phyloP scores from a whole-genome alignment of 1,140 invertebrate species.

The Pseudomyrmex cubaensis region DNA sequence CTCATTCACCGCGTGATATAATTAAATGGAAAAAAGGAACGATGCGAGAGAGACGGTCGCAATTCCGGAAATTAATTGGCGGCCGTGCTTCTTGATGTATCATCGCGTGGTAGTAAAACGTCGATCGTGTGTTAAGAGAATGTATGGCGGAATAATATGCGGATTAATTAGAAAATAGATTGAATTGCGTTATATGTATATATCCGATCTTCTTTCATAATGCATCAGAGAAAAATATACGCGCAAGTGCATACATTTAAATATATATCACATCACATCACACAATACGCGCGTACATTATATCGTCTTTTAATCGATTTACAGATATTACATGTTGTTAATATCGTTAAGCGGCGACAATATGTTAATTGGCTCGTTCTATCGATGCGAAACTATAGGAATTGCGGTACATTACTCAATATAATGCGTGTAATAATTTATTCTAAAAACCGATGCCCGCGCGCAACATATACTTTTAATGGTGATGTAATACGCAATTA shows the following conservation, averaged over 20 bases:
- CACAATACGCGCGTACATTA: no score
- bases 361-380: constrained; percentile 69
- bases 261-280: no score
- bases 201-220: background rate
- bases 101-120: background rate
- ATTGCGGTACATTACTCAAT: constrained; percentile 28
- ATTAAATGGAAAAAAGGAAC: constrained; percentile 63
- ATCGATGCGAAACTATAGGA: constrained; percentile 62
- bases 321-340: constrained; percentile 32
- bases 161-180: constrained; percentile 52
- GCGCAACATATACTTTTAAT: constrained; percentile 60
- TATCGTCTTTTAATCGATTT: constrained; percentile 47
- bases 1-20: constrained; percentile 58
- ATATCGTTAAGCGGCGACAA: constrained; percentile 60
- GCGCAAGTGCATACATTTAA: background rate
- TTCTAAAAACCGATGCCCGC: constrained; percentile 37
- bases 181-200: no score
- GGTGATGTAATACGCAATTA: constrained; percentile 38
- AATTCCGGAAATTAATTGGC: constrained; percentile 67
- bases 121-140: background rate
- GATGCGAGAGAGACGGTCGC: constrained; percentile 17
- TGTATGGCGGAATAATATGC: constrained; percentile 34
- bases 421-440: constrained; percentile 59
- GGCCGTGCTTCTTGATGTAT: background rate
- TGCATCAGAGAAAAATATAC: background rate